A percentile compares a stretch with the other conserved stretches of the same genome.
Conservation (phyloP, 2,113 vertebrate genomes). For the Periophthalmus modestus region DNA sequence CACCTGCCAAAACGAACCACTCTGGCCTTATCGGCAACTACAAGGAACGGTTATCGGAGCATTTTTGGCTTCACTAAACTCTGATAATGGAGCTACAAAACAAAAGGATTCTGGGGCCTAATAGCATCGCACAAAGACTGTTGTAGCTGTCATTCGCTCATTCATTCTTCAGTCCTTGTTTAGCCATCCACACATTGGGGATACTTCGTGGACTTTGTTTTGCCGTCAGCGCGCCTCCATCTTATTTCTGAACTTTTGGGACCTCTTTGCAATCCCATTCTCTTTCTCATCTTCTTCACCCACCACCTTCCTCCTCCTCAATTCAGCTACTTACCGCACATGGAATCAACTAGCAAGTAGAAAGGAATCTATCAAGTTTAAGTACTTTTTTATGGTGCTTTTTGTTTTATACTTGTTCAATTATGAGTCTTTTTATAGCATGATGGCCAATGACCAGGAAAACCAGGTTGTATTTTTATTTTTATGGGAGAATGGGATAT, state of each 20-base stretch:
- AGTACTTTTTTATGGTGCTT: neutral
- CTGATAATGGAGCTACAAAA: conserved; percentile 1
- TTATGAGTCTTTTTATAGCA: too few species aligned
- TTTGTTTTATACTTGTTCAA: too few species aligned
- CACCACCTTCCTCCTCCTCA: neutral
- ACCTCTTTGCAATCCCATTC: conserved; percentile 3
- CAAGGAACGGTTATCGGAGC: neutral
- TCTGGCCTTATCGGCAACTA: conserved; percentile 20
- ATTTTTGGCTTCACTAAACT: neutral
- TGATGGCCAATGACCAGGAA: neutral
- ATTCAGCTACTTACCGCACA: conserved; percentile 11
- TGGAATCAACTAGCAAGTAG: neutral
- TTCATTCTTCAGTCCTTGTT: conserved; percentile 10
- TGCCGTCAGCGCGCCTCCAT: conserved; percentile 5
- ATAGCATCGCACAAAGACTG: neutral
- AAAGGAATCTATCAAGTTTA: neutral
- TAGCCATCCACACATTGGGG: neutral
- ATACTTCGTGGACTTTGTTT: conserved; percentile 19
- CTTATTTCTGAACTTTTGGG: neutral
- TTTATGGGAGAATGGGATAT: neutral
- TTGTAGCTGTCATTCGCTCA: conserved; percentile 6
- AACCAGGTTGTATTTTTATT: neutral
- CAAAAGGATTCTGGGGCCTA: conserved; percentile 13
- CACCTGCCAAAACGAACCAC: conserved; percentile 36
- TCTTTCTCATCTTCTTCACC: conserved; percentile 22